A percentile compares a stretch with the other conserved stretches of the same genome.
Conservation (phyloP, 1,140 invertebrate genomes). For the Platyscapa corneri region DNA sequence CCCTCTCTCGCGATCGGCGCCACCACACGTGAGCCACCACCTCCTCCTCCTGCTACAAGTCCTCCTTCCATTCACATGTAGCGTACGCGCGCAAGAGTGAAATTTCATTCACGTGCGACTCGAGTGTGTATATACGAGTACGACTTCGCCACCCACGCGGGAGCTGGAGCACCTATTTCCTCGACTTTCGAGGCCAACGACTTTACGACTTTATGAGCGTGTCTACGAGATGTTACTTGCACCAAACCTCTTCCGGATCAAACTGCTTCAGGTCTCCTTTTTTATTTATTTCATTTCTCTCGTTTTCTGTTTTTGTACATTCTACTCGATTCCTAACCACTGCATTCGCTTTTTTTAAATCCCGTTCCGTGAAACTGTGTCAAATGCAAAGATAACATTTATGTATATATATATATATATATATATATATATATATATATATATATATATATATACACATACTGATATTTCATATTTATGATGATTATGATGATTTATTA, state of each 20-base stretch:
- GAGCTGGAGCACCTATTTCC: constrained; percentile 18
- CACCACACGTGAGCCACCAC: constrained; percentile 46
- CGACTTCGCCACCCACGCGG: constrained; percentile 5
- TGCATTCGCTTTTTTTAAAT: neutral
- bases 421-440: too few species aligned
- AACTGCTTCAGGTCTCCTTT: too few species aligned
- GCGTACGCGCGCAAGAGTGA: constrained; percentile 49
- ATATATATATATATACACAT: too few species aligned
- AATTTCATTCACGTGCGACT: constrained; percentile 58
- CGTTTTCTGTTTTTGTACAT: too few species aligned
- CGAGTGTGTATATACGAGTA: constrained; percentile 17
- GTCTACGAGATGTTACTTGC: neutral
- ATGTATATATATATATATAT: too few species aligned
- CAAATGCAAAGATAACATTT: neutral
- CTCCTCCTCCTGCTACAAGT: constrained; percentile 25
- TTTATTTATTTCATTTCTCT: neutral
- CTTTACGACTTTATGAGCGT: neutral
- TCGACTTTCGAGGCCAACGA: constrained; percentile 38
- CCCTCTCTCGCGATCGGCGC: constrained; percentile 32
- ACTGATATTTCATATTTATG: neutral
- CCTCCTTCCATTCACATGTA: constrained; percentile 35
- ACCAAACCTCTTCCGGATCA: too few species aligned
- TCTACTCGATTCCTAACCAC: too few species aligned
- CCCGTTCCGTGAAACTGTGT: neutral
- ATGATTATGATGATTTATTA: neutral